A percentile compares a stretch with the other conserved stretches of the same genome.
Evolutionary conservation across 2,113 vertebrate genomes (phyloP).

Genomic region (Rousettus leschenaultii): DNA sequence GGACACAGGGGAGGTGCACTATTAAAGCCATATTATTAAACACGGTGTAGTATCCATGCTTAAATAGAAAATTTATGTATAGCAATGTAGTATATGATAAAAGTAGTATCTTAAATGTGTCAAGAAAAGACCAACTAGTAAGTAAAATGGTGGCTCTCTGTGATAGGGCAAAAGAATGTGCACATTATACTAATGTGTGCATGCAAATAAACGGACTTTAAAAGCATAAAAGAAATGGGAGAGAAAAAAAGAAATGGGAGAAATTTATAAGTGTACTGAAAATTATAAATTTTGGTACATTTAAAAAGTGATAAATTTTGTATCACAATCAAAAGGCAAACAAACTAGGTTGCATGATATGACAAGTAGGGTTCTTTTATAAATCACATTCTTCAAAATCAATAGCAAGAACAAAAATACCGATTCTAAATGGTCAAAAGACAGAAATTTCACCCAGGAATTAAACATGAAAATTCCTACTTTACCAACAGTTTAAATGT

Average conservation of each 20-base stretch:
- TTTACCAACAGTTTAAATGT: constrained; percentile 16
- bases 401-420: neutral
- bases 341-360: neutral
- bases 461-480: constrained; percentile 6
- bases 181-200: neutral
- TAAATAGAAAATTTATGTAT: neutral
- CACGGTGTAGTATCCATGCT: neutral
- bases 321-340: constrained; percentile 13
- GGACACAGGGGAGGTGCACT: neutral
- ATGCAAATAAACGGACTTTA: neutral
- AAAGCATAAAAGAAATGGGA: neutral
- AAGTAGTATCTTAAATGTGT: neutral
- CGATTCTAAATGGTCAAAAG: neutral
- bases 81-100: neutral
- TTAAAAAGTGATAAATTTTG: neutral
- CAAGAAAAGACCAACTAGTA: neutral
- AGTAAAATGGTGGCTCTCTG: neutral
- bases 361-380: neutral
- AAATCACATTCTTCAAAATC: neutral
- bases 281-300: neutral
- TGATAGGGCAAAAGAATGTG: neutral
- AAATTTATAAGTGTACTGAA: neutral
- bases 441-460: neutral
- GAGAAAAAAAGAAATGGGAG: neutral
- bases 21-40: neutral